Evolutionary conservation across 2,113 vertebrate genomes (phyloP), one percentile per base, ranked within the genome.

Genomic region (Phaetusa simplex): DNA sequence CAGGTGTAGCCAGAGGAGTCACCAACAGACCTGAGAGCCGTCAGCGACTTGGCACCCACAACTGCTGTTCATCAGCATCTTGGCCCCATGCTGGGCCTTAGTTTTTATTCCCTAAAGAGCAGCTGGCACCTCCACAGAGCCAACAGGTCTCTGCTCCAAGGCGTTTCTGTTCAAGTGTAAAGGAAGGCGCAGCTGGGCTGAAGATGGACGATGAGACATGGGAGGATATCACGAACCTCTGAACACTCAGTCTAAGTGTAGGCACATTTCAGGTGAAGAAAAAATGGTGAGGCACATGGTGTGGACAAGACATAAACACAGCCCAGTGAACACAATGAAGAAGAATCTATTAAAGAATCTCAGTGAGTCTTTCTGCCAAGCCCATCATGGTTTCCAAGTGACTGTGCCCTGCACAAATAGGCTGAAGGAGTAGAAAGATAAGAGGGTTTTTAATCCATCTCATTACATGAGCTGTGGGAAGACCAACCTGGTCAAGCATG

Each of bases 401-500:
- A 34, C 36, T 43, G 82, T 58, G n/a, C 43, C 74, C 19, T 70
- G 49, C 43, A 81, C 58, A 70, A 79, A 38, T 2, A 89, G 38
- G 29, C 24, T 67, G 34, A 76, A 82, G 29, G 42, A 82, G 9
- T 4, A 59, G 45, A 72, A 86, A 30, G 7, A 14, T 45, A 81
- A 62, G 38, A 74, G 13, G 7, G n/a, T 4, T 93, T 84, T 84
- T 18, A 69, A 91, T 77, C 16, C 36, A 38, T 14, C 7, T 56
- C 27, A 7, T 88, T 40, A 43, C 5, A 22, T 15, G 45, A 91
- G 13, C 45, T 4, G 1, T 67, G 81, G 82, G 50, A 93, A 61
- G 11, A 66, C 3, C 61, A 70, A 34, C 4, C 4, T 61, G 21
- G 8, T 76, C n/a, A 80, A 86, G 34, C 12, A 22, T 0, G 0